Evolutionary conservation across 2,888 invertebrate genomes (phyloP).

Genomic region (Netelia virgata): DNA sequence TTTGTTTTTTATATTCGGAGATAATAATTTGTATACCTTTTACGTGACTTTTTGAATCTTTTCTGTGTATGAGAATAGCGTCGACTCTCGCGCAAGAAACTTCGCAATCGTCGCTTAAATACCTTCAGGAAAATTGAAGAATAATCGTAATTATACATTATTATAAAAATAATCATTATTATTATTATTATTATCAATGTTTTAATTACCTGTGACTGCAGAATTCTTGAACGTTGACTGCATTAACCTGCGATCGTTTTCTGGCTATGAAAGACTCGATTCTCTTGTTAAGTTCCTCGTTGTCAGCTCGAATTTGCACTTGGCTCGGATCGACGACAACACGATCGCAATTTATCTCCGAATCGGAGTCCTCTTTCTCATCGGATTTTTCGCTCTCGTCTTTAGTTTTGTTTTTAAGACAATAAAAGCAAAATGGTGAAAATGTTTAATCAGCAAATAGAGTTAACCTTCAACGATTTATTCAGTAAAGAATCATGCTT

Average conservation of each 20-base stretch:
- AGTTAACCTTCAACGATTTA: slow-evolving; percentile 16
- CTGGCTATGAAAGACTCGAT: slow-evolving; percentile 91
- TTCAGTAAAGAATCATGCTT: background rate
- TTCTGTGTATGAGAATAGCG: slow-evolving; percentile 89
- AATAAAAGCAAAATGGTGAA: slow-evolving; percentile 36
- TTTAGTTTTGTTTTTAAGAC: slow-evolving; percentile 39
- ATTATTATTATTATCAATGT: background rate
- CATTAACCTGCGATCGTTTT: slow-evolving; percentile 91
- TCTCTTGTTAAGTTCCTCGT: slow-evolving; percentile 89
- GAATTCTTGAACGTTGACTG: slow-evolving; percentile 91
- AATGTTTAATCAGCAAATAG: background rate
- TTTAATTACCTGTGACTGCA: slow-evolving; percentile 84
- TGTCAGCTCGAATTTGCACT: slow-evolving; percentile 90
- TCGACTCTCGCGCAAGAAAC: slow-evolving; percentile 92
- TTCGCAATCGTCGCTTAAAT: slow-evolving; percentile 84
- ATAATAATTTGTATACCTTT: slow-evolving; percentile 87
- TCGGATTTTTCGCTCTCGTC: slow-evolving; percentile 18
- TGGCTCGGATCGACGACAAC: slow-evolving; percentile 84
- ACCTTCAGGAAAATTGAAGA: slow-evolving; percentile 56
- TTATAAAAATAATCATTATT: slow-evolving; percentile 12
- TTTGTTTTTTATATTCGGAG: background rate
- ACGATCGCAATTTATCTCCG: slow-evolving; percentile 39
- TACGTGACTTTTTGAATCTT: slow-evolving; percentile 92
- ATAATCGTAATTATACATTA: slow-evolving; percentile 24
- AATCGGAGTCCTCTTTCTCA: slow-evolving; percentile 20